Base-by-base conservation (phyloP, 2,888 invertebrate species). In the Drosophila prostipennis region DNA sequence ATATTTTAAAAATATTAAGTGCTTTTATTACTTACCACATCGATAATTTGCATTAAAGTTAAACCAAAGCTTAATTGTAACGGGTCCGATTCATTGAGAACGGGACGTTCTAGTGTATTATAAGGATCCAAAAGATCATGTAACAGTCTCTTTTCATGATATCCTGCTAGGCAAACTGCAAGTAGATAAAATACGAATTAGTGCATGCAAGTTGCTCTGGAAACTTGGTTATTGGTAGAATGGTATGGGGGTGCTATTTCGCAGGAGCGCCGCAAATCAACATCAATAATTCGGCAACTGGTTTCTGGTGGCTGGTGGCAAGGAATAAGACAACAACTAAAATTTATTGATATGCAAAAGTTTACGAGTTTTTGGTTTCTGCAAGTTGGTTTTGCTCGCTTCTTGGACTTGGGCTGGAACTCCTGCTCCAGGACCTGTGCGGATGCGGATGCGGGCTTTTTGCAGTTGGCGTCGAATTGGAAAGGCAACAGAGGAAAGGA, bases 1-100 rank as follows among this genome's bases (percentile, higher is more conserved):
- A 23, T 23, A 23, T 4, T 23, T 23, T 4, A 3, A 23, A 23
- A 16, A n/a, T 32, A 8, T 10, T 13, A 10, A 2, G 11, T 23
- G 29, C 23, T 49, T 14, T 6, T 36, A 14, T 3, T 84, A 94
- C 95, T 95, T 94, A 98, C 98, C 95, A 98, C 98, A 94, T 98
- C 98, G 93, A 98, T 98, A 93, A 98, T 98, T 95, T 98, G 98
- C 97, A 97, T 97, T 93, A 98, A 95, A 92, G 98, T 98, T 93
- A 98, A 96, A 93, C 98, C 98, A 94, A 98, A 98, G 94, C 97
- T 97, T 93, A 98, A 95, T 94, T 96, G 96, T 92, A 98, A 95
- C 91, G 98, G 97, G 93, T 98, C 98, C 93, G 97, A 97, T 94
- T 98, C 98, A 94, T 98, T 98, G 93, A 96, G 96, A 92, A 98